Conservation (phyloP, 2,888 invertebrate species). For the Sussaba pulchella region DNA sequence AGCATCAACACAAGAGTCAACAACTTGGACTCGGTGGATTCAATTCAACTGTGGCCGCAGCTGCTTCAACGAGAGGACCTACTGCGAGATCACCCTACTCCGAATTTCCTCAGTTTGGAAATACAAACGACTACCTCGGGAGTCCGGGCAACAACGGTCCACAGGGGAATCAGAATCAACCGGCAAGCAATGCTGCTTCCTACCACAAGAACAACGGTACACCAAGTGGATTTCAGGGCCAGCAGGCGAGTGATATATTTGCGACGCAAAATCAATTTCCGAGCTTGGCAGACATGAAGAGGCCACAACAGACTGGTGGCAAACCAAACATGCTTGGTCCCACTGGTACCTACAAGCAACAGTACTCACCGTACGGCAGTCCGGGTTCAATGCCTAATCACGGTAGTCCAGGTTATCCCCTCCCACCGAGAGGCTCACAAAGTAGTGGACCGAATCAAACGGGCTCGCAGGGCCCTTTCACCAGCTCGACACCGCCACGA, state of each 20-base stretch:
- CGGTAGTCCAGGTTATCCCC: slow-evolving; percentile 85
- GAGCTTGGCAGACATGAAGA: slow-evolving; percentile 82
- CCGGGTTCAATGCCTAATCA: slow-evolving; percentile 87
- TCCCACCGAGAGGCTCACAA: slow-evolving; percentile 82
- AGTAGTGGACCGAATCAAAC: slow-evolving; percentile 82
- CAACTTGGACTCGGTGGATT: slow-evolving; percentile 87
- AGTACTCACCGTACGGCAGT: slow-evolving; percentile 89
- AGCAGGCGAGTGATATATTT: slow-evolving; percentile 78
- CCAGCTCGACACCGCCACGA: slow-evolving; percentile 84
- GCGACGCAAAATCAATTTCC: slow-evolving; percentile 78
- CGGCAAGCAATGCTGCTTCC: slow-evolving; percentile 72
- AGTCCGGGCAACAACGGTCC: slow-evolving; percentile 84
- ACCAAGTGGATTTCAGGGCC: slow-evolving; percentile 51
- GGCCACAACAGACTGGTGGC: slow-evolving; percentile 82
- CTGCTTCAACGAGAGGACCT: slow-evolving; percentile 83
- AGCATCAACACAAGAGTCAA: slow-evolving; percentile 94
- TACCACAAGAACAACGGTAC: slow-evolving; percentile 80
- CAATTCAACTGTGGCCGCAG: slow-evolving; percentile 83
- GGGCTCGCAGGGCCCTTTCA: slow-evolving; percentile 84
- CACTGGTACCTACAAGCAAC: slow-evolving; percentile 85
- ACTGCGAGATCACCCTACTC: slow-evolving; percentile 86
- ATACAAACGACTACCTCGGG: slow-evolving; percentile 84
- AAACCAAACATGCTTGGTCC: slow-evolving; percentile 82
- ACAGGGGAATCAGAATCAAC: slow-evolving; percentile 76
- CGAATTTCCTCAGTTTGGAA: slow-evolving; percentile 86